Percentiles rank a stretch among this genome's conserved stretches.
Evolutionary conservation across 2,113 vertebrate genomes (phyloP).

Genomic region (Typhlomys cinereus): DNA sequence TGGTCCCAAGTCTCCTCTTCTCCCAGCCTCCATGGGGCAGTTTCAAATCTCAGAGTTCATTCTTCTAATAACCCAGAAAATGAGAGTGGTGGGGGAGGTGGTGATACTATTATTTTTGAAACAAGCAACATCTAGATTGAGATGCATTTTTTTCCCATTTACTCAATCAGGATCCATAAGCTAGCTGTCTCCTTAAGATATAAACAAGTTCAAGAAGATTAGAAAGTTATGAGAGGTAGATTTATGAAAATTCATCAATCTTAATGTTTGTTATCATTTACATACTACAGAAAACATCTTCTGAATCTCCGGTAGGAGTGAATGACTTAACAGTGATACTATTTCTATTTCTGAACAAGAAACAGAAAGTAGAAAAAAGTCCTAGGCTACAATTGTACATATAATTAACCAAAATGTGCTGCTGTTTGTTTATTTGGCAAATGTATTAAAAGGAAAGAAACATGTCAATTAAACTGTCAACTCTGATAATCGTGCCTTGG

Average conservation of each 20-base stretch:
- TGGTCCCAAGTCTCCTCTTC: too few species aligned
- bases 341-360: conserved; percentile 12
- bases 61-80: too few species aligned
- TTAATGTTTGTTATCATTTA: neutral
- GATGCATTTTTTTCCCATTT: neutral
- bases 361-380: conserved; percentile 33
- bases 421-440: conserved; percentile 60
- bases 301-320: neutral
- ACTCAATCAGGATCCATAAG: neutral
- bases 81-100: too few species aligned
- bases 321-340: neutral
- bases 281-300: neutral
- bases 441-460: neutral
- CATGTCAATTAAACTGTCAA: conserved; percentile 32
- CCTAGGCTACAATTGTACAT: conserved; percentile 44
- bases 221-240: neutral
- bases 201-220: neutral
- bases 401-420: conserved; percentile 39
- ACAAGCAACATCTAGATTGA: neutral
- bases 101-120: neutral
- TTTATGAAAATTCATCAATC: neutral
- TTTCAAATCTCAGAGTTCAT: too few species aligned
- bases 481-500: conserved; percentile 2
- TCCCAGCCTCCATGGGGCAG: too few species aligned
- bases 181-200: neutral